Conservation (phyloP, 2,888 invertebrate genomes). For the Lithodes maja region DNA sequence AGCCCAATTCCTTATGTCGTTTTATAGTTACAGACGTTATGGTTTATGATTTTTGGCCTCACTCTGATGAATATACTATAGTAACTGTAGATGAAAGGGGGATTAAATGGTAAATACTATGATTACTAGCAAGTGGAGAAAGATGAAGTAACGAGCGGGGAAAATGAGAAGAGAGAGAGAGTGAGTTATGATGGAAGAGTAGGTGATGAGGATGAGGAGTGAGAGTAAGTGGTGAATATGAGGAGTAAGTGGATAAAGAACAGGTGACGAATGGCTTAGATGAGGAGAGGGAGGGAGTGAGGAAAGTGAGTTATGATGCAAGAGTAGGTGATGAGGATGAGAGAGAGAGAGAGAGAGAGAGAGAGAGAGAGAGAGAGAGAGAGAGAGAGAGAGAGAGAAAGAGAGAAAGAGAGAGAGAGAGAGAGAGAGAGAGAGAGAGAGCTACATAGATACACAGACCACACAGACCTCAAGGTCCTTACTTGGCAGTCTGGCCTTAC, state of each 20-base stretch:
- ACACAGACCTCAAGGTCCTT: too few species aligned
- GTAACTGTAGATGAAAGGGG: too few species aligned
- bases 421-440: background rate
- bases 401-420: slow-evolving; percentile 10
- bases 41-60: too few species aligned
- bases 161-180: slow-evolving; percentile 16
- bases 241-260: background rate
- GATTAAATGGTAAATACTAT: too few species aligned
- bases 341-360: background rate
- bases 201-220: background rate
- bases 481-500: too few species aligned
- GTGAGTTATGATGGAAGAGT: background rate
- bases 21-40: too few species aligned
- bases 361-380: slow-evolving; percentile 22
- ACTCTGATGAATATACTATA: too few species aligned
- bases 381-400: background rate
- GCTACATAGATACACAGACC: too few species aligned
- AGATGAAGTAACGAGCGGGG: background rate
- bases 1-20: too few species aligned
- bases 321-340: background rate
- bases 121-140: background rate
- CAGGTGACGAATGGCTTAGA: background rate
- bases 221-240: background rate
- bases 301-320: background rate
- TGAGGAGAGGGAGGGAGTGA: background rate